Conservation (phyloP, 2,888 invertebrate genomes). For the Chironomus tentans region DNA sequence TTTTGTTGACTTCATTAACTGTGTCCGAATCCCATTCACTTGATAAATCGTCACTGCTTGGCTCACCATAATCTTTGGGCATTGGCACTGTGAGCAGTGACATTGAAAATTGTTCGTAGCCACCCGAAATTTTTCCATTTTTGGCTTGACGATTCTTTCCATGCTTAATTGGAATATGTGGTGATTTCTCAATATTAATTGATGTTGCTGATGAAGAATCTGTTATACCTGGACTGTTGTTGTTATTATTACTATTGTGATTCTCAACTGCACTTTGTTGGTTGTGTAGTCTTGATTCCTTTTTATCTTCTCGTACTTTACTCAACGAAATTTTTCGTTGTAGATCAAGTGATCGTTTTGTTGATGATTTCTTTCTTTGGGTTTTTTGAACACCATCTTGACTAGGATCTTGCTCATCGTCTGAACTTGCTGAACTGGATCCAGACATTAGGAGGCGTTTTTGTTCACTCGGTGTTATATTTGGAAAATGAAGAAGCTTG, state of each 20-base stretch:
- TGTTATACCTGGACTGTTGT: constrained; percentile 7
- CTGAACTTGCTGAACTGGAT: constrained; percentile 35
- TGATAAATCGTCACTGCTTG: constrained; percentile 83
- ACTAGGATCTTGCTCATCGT: constrained; percentile 31
- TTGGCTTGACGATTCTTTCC: constrained; percentile 32
- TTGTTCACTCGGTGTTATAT: constrained; percentile 36
- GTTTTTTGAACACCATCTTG: background rate
- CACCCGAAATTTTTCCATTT: constrained; percentile 43
- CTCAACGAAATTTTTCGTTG: constrained; percentile 20
- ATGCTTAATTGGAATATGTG: constrained; percentile 27
- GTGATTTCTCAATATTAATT: background rate
- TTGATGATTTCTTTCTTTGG: constrained; percentile 21
- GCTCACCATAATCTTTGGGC: constrained; percentile 73
- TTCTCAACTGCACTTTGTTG: background rate
- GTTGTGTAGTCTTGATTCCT: background rate
- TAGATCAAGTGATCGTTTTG: constrained; percentile 11
- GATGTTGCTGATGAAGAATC: background rate
- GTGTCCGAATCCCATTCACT: constrained; percentile 86
- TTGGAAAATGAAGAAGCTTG: constrained; percentile 40
- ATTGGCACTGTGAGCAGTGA: constrained; percentile 62
- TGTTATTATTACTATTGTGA: constrained; percentile 11
- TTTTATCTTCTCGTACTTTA: constrained; percentile 13
- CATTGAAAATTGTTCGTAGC: constrained; percentile 69
- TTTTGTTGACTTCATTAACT: background rate
- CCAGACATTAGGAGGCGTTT: constrained; percentile 17